A percentile compares a stretch with the other conserved stretches of the same genome.
phyloP scores from a whole-genome alignment of 2,888 invertebrate genomes.

The Euzophera pinguis region DNA sequence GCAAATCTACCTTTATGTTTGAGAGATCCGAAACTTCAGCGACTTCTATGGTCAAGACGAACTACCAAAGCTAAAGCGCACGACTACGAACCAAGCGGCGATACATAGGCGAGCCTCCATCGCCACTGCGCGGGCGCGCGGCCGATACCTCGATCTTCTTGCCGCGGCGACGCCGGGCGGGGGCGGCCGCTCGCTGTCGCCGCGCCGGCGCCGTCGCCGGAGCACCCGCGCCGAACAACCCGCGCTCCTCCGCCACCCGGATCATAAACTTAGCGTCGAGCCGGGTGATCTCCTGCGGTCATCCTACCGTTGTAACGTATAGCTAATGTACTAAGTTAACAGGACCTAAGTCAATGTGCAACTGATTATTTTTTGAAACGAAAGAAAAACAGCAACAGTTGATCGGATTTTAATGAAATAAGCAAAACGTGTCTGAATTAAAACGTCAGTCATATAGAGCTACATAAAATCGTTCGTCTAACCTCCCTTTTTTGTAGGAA shows the following conservation, averaged over 20 bases:
- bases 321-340: too few relatives aligned
- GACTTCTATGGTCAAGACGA: background rate
- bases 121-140: conserved; percentile 2
- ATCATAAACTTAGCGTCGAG: conserved; percentile 92
- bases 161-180: conserved; percentile 49
- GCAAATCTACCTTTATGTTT: too few relatives aligned
- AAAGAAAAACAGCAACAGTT: too few relatives aligned
- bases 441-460: too few relatives aligned
- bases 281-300: conserved; percentile 83
- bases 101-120: background rate
- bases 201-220: conserved; percentile 58
- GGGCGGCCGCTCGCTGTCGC: conserved; percentile 51
- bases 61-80: background rate
- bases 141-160: conserved; percentile 51
- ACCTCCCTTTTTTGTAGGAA: too few relatives aligned
- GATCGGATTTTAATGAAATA: too few relatives aligned
- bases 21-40: too few relatives aligned
- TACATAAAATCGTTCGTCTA: too few relatives aligned
- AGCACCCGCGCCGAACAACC: conserved; percentile 82
- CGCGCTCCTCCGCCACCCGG: conserved; percentile 88
- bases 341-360: too few relatives aligned
- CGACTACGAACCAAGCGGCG: conserved; percentile 8
- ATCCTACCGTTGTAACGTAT: conserved; percentile 37
- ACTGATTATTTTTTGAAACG: too few relatives aligned
- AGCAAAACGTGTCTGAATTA: too few relatives aligned